Evolutionary conservation across 2,888 invertebrate genomes (phyloP).

Genomic region (Chloroclystis v-ata): DNA sequence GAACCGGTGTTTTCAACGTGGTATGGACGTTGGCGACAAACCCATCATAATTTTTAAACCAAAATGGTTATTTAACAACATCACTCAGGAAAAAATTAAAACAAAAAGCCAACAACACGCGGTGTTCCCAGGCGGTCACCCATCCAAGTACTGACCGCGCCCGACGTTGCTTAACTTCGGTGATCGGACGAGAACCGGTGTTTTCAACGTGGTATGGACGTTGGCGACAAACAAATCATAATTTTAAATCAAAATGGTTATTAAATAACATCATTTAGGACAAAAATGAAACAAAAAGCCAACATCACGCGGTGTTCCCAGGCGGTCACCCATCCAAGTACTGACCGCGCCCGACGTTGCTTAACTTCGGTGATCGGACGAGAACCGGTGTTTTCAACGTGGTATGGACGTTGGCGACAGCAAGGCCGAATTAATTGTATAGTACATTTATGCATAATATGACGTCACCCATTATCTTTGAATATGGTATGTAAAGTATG

Average conservation of each 20-base stretch:
- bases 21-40: constrained; percentile 39
- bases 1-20: constrained; percentile 59
- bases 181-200: constrained; percentile 69
- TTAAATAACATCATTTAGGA: background rate
- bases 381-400: constrained; percentile 62
- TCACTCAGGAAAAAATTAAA: constrained; percentile 6
- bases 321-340: constrained; percentile 53
- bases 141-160: constrained; percentile 67
- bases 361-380: constrained; percentile 73
- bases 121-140: constrained; percentile 69
- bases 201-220: constrained; percentile 49
- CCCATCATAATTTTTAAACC: background rate
- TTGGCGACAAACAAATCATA: constrained; percentile 13
- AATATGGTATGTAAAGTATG: background rate
- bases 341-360: constrained; percentile 67
- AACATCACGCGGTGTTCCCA: constrained; percentile 60
- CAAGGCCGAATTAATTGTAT: constrained; percentile 6
- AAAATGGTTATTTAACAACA: background rate
- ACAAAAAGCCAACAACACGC: constrained; percentile 57
- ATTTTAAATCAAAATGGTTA: background rate
- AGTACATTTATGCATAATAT: too few relatives aligned
- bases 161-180: constrained; percentile 68
- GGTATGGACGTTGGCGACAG: constrained; percentile 32
- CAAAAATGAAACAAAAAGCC: constrained; percentile 26
- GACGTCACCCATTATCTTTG: too few relatives aligned